Evolutionary conservation across 2,888 invertebrate species (phyloP).

Genomic region (Thereva unica): DNA sequence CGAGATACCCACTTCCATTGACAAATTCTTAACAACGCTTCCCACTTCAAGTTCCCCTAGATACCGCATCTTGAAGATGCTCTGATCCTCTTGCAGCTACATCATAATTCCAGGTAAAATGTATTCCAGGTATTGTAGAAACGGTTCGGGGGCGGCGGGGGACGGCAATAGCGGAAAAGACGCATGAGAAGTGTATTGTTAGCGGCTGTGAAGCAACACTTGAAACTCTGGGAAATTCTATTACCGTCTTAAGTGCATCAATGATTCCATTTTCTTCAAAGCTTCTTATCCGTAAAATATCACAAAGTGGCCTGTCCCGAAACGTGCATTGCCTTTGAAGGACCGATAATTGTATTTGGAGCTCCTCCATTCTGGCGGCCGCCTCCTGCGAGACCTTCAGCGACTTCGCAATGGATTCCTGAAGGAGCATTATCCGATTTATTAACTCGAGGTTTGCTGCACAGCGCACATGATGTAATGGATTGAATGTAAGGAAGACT

Average conservation of each 20-base stretch:
- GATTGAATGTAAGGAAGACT: not conserved
- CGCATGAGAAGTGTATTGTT: not conserved
- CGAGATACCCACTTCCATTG: constrained; percentile 57
- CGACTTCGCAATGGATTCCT: constrained; percentile 56
- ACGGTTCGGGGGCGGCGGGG: too few relatives aligned
- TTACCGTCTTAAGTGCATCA: constrained; percentile 57
- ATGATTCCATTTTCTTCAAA: constrained; percentile 63
- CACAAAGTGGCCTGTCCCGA: constrained; percentile 75
- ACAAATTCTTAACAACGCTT: constrained; percentile 56
- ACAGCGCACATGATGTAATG: not conserved
- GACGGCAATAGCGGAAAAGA: not conserved
- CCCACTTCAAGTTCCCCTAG: constrained; percentile 58
- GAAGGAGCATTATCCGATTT: constrained; percentile 56
- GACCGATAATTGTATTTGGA: constrained; percentile 58
- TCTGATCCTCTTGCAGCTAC: constrained; percentile 58
- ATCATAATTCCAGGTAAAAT: not conserved
- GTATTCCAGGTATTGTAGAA: too few relatives aligned
- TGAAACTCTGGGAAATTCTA: not conserved
- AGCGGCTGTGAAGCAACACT: constrained; percentile 1
- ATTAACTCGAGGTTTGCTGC: constrained; percentile 56
- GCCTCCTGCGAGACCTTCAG: constrained; percentile 58
- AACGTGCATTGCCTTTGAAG: constrained; percentile 67
- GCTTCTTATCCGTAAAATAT: constrained; percentile 73
- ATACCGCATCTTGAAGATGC: constrained; percentile 57
- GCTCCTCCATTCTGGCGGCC: constrained; percentile 57